Base-by-base conservation (phyloP, 1,140 invertebrate species). In the Zaprionus ornatus region DNA sequence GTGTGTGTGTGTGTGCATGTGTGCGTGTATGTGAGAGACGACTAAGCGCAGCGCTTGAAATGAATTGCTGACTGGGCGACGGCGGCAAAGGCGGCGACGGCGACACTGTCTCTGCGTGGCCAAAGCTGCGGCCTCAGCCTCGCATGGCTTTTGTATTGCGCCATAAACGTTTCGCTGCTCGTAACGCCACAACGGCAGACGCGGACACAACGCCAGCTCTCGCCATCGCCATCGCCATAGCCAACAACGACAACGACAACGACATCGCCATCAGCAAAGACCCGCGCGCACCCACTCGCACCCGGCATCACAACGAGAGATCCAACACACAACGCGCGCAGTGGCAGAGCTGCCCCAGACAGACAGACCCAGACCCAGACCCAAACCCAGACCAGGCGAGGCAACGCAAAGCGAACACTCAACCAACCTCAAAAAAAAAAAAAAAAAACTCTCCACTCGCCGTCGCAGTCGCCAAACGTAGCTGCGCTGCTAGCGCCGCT, bases 121-220 rank as follows among this genome's bases (percentile, higher is more conserved):
- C 68, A 77, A 77, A 79, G 77, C 79, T 88, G 84, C 80, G 81
- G 73, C 90, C 88, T 91, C 88, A 90, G 87, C 78, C 76, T 83
- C 84, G 79, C 88, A 91, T 91, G 87, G 91, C 91, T 92, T 92
- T 92, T 92, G 91, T 92, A 92, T 92, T 92, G 91, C 86, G 85
- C 86, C 91, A 92, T 92, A 92, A 92, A 92, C 91, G 91, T 91
- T 92, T 91, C 86, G 91, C 91, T 92, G 90, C 83, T 92, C 91
- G 90, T 92, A 92, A 92, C 91, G 91, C 91, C 81, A 87, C 84
- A 92, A 92, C 91, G 91, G 82, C 90, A 85, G 85, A 80, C 78
- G 86, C 82, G 82, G 82, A 82, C 80, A 74, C 76, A 77, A 63
- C 69, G 74, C 69, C 61, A 72, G 42, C 45, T 50, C 45, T 50